Base-by-base conservation (phyloP, 2,888 invertebrate genomes). In the Endotricha flammealis region DNA sequence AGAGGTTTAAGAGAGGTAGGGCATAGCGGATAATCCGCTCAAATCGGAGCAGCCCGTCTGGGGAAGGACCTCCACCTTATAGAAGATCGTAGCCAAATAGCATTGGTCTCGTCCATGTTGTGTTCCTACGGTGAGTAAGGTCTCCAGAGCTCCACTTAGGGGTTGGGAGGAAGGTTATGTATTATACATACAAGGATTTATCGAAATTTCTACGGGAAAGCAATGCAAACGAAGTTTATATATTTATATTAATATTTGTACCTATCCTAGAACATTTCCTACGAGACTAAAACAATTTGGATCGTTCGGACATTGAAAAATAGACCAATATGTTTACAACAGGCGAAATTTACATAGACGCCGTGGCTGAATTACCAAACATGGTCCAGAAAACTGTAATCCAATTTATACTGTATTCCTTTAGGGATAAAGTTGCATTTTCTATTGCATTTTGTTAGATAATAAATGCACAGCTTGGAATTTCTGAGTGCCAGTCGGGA, bases 321-420 rank as follows among this genome's bases (percentile, higher is more conserved):
- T 42, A 23, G 42, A 32, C 25, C 38, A 39, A 23, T 30, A 38
- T 41, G 44, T 35, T 32, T 20, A 20, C 20, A n/a, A 30, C 24
- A 34, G 38, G 36, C 32, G 36, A 27, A 41, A 49, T 47, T 51
- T 41, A 46, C 51, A 47, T 51, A 41, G 23, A 34, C 34, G 39
- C 46, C 24, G 37, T 34, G 44, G 38, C 36, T 43, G 44, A 44
- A 47, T 46, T 36, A 27, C 32, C 12, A 33, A 24, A 6, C 32
- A 11, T 11, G 1, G 4, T 5, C 10, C 16, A 13, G 6, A 1
- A 14, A 11, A 24, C n/a, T n/a, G n/a, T n/a, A 12, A 24, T 25
- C 5, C 16, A 32, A 32, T 8, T 6, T 4, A 12, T 4, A 25
- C 25, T 24, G 9, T 33, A 17, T 4, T 11, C n/a, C 11, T 16